Conservation (phyloP, 2,888 invertebrate genomes). For the Cheilosia vernalis region DNA sequence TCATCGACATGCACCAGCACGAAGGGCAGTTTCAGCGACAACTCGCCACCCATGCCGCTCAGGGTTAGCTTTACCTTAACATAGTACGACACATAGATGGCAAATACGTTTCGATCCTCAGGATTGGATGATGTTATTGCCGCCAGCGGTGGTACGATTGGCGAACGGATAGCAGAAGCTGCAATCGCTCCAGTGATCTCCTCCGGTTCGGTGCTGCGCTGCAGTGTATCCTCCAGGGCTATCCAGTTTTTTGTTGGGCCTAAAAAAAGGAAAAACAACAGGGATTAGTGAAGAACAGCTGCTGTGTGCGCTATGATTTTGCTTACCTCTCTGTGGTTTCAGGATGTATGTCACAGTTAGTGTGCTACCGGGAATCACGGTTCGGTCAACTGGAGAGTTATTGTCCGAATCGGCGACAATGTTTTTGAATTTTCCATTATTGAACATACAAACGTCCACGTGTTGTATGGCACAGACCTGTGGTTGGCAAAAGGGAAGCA, state of each 20-base stretch:
- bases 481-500: slow-evolving; percentile 25
- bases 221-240: slow-evolving; percentile 93
- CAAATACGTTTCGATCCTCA: slow-evolving; percentile 92
- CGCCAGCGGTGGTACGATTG: slow-evolving; percentile 77
- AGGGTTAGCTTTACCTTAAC: slow-evolving; percentile 93
- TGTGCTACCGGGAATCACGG: slow-evolving; percentile 86
- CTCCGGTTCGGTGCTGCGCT: slow-evolving; percentile 87
- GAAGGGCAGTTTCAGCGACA: slow-evolving; percentile 92
- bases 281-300: neutral
- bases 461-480: slow-evolving; percentile 94
- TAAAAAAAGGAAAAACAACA: slow-evolving; percentile 68
- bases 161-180: slow-evolving; percentile 86
- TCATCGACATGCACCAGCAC: slow-evolving; percentile 87
- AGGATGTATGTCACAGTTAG: slow-evolving; percentile 87
- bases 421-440: slow-evolving; percentile 96
- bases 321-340: slow-evolving; percentile 86
- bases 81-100: slow-evolving; percentile 95
- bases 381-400: slow-evolving; percentile 81
- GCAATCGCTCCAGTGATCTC: slow-evolving; percentile 83
- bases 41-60: slow-evolving; percentile 91
- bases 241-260: slow-evolving; percentile 96
- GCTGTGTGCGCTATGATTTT: neutral
- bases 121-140: slow-evolving; percentile 32
- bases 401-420: slow-evolving; percentile 90
- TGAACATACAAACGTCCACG: slow-evolving; percentile 97